These are phyloP conservation scores for Uropetala carovei DNA, from an alignment of 2,888 invertebrate species.

Conservation along the genomic window DNA sequence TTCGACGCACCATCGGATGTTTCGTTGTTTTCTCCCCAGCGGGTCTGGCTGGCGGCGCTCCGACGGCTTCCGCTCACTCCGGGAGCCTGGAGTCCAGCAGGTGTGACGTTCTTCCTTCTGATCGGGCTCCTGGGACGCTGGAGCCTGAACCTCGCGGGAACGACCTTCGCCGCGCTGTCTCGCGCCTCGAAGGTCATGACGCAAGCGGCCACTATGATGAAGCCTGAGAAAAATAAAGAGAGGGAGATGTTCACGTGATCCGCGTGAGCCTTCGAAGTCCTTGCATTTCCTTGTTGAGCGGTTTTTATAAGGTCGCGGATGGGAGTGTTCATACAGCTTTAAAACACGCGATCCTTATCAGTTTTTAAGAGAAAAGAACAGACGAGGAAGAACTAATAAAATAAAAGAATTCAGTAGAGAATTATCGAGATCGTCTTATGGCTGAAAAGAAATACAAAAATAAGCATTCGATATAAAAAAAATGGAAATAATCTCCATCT, in stretches of 20 bases:
- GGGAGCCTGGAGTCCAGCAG: slow-evolving; percentile 70
- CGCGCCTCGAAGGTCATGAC: slow-evolving; percentile 99
- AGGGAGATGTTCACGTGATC: not conserved
- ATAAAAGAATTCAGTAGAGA: too few relatives aligned
- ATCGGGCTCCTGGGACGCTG: slow-evolving; percentile 61
- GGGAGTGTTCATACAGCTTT: too few relatives aligned
- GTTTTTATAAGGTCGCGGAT: too few relatives aligned
- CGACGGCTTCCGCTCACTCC: slow-evolving; percentile 73
- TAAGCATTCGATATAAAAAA: too few relatives aligned
- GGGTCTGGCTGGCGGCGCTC: slow-evolving; percentile 68
- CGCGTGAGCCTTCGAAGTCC: too few relatives aligned
- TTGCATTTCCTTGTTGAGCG: too few relatives aligned
- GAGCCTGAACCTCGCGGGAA: slow-evolving; percentile 84
- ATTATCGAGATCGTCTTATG: too few relatives aligned
- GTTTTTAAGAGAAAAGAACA: too few relatives aligned
- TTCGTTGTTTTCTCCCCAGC: slow-evolving; percentile 81
- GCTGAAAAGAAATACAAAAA: too few relatives aligned
- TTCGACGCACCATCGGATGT: slow-evolving; percentile 73
- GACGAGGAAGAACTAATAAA: too few relatives aligned
- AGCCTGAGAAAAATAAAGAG: slow-evolving; percentile 79
- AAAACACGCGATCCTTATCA: too few relatives aligned
- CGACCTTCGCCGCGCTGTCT: slow-evolving; percentile 94
- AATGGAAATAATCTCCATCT: too few relatives aligned
- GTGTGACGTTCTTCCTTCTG: slow-evolving; percentile 44
- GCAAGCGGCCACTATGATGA: slow-evolving; percentile 97